Conservation (phyloP, 2,797 vertebrate genomes). For the Xerus rutilus region DNA sequence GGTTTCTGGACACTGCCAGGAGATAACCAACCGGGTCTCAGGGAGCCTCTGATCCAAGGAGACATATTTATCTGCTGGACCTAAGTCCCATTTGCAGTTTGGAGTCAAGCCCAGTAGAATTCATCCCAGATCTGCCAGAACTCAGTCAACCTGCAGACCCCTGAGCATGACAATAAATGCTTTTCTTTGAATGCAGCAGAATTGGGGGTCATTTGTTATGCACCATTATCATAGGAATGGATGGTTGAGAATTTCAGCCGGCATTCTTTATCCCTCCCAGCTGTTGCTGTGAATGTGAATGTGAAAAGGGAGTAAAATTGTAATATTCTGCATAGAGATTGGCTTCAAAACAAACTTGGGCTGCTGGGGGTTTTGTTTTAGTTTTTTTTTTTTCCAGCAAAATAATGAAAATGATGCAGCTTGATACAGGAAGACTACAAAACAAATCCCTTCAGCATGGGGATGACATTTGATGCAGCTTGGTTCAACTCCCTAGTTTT, state of each 20-base stretch:
- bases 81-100: not conserved
- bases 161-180: not conserved
- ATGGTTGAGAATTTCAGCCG: slow-evolving; percentile 26
- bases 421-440: not conserved
- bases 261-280: slow-evolving; percentile 44
- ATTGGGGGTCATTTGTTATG: not conserved
- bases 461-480: not conserved
- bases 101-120: not conserved
- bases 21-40: slow-evolving; percentile 4
- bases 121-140: not conserved
- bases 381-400: not conserved
- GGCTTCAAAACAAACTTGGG: not conserved
- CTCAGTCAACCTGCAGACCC: not conserved
- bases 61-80: not conserved
- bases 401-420: not conserved
- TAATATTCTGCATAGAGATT: slow-evolving; percentile 26
- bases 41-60: not conserved
- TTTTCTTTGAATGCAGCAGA: slow-evolving; percentile 8
- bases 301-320: slow-evolving; percentile 12
- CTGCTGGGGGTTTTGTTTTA: not conserved
- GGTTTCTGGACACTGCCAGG: not conserved
- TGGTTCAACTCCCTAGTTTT: not conserved
- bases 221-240: not conserved
- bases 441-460: not conserved
- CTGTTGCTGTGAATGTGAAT: not conserved